phyloP scores from a whole-genome alignment of 2,888 invertebrate species.

The Drepana falcataria region DNA sequence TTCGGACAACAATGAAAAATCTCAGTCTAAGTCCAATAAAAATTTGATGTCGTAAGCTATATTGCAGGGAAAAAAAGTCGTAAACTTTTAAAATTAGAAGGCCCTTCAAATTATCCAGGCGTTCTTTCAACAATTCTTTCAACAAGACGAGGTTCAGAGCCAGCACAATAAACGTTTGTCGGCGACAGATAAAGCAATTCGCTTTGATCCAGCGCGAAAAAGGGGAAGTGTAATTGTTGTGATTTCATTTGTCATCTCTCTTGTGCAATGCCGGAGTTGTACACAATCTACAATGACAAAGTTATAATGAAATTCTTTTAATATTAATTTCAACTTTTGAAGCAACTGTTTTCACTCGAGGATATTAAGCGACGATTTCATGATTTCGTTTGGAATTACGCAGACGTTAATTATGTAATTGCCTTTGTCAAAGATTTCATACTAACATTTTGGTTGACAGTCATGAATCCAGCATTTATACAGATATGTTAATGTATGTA shows the following conservation, averaged over 20 bases:
- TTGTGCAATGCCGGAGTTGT: constrained; percentile 28
- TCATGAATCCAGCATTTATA: too few relatives aligned
- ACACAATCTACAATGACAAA: constrained; percentile 1
- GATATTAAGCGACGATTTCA: background rate
- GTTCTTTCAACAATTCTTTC: constrained; percentile 16
- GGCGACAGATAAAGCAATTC: constrained; percentile 25
- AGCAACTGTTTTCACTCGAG: background rate
- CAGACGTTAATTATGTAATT: background rate
- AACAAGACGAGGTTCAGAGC: constrained; percentile 27
- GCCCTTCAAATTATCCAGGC: constrained; percentile 14
- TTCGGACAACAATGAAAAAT: background rate
- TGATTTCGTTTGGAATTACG: background rate
- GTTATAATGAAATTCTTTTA: constrained; percentile 1
- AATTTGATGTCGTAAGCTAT: background rate
- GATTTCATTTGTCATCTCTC: constrained; percentile 30
- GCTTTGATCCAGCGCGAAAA: constrained; percentile 24
- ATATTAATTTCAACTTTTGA: background rate
- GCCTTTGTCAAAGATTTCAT: too few relatives aligned
- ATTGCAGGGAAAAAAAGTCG: constrained; percentile 1
- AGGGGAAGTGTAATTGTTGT: constrained; percentile 33
- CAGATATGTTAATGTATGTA: too few relatives aligned
- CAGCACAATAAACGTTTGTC: constrained; percentile 23
- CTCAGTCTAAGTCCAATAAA: background rate
- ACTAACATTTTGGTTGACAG: too few relatives aligned
- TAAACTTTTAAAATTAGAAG: constrained; percentile 12